A percentile compares a stretch with the other conserved stretches of the same genome.
Evolutionary conservation across 2,888 invertebrate genomes (phyloP).

Genomic region (Oligia latruncula): DNA sequence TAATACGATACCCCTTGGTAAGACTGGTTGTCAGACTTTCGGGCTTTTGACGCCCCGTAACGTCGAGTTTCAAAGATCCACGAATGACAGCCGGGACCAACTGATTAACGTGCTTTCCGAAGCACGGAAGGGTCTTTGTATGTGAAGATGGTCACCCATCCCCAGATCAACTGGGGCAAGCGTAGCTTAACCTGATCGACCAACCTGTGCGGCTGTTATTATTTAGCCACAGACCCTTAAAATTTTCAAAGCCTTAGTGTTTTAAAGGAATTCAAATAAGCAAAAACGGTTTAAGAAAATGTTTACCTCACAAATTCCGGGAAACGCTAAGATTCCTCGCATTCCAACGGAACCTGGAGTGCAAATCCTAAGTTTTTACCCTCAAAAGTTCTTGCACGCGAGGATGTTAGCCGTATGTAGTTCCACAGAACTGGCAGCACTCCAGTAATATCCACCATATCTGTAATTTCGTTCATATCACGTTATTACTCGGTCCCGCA

Average conservation of each 20-base stretch:
- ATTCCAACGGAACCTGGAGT: conserved; percentile 11
- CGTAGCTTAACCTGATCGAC: no score
- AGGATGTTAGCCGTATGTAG: conserved; percentile 26
- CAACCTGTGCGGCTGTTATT: no score
- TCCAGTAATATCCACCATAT: conserved; percentile 54
- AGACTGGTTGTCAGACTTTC: no score
- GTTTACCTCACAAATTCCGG: conserved; percentile 10
- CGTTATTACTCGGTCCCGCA: conserved; percentile 37
- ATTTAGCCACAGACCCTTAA: no score
- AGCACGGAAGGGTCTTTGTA: no score
- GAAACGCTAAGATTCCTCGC: conserved; percentile 29
- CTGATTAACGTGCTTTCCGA: no score
- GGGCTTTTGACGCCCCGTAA: no score
- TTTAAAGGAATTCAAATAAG: neutral
- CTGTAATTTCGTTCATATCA: conserved; percentile 50
- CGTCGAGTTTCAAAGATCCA: no score
- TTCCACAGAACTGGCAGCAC: conserved; percentile 44
- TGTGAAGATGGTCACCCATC: no score
- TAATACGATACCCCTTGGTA: no score
- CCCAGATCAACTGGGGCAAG: no score
- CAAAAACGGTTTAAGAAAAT: conserved; percentile 2
- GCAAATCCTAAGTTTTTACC: conserved; percentile 42
- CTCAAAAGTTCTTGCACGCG: conserved; percentile 50
- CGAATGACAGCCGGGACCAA: no score
- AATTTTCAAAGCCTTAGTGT: neutral